Conservation (phyloP, 2,113 vertebrate genomes). For the Odocoileus virginianus region DNA sequence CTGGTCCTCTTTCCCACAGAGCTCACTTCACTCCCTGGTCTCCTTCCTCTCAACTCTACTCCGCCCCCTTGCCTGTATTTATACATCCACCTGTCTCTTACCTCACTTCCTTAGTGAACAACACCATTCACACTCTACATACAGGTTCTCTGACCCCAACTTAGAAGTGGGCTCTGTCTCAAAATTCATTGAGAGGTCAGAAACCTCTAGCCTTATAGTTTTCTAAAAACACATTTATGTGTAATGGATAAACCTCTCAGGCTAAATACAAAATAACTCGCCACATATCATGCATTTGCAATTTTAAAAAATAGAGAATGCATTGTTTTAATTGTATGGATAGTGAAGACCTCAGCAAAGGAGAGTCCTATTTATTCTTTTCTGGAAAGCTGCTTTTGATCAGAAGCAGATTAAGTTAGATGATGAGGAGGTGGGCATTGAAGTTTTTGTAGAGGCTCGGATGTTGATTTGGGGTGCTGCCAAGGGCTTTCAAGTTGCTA, state of each 20-base stretch:
- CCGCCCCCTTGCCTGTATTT: background rate
- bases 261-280: conserved; percentile 24
- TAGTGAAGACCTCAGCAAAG: conserved; percentile 10
- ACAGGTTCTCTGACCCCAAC: background rate
- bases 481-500: background rate
- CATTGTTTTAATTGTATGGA: conserved; percentile 29
- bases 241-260: background rate
- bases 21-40: background rate
- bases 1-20: background rate
- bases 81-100: background rate
- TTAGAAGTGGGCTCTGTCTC: background rate
- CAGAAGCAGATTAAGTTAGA: conserved; percentile 52
- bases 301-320: background rate
- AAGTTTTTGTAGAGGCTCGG: background rate
- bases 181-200: background rate
- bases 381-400: conserved; percentile 22
- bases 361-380: background rate
- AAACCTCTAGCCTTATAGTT: background rate
- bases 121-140: background rate
- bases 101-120: background rate
- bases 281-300: background rate
- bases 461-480: conserved; percentile 16
- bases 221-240: background rate
- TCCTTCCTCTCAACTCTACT: background rate
- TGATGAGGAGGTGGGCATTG: background rate